Base-by-base conservation (phyloP, 2,113 vertebrate genomes). In the Grantiella picta region DNA sequence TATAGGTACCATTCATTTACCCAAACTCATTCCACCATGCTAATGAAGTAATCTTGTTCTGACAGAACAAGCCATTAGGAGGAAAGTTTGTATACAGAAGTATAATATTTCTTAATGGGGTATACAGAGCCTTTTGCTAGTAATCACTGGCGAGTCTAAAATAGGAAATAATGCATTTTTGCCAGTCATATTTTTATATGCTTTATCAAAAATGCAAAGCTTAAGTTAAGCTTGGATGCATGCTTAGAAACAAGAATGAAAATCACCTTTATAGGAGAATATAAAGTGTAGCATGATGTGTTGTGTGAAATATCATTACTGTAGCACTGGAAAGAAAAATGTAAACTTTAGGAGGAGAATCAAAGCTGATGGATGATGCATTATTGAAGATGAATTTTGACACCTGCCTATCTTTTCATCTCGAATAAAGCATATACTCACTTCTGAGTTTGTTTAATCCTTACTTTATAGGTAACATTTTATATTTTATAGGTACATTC, bases 341-440 rank as follows among this genome's bases (percentile, higher is more conserved):
- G 42, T 79, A 78, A 78, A 75, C 49, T 94, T 96, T 73, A 38
- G 76, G 89, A 88, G 76, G n/a, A 95, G 76, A 60, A 68, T 93
- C 89, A 71, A 73, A 94, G 85, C 65, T 97, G 91, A 97, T 93
- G 71, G 75, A 93, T 95, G 86, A 60, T 73, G 35, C 38, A 25
- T 95, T 97, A 89, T 63, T 82, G 27, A 95, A 95, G 91, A 90
- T 96, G 5, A 77, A 92, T 95, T 97, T 97, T 98, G 97, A 97
- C 82, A 96, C 91, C 88, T 97, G 96, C 68, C 86, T 97, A 69
- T 95, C 90, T 97, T 96, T 96, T 94, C 83, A 95, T 97, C 93
- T 97, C 27, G 1, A 96, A 76, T 96, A 90, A 97, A 95, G 85
- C 77, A 95, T 91, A 65, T 78, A 54, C 81, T 97, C 59, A 72